These are phyloP conservation scores for Eriocheir sinensis DNA, from an alignment of 1,140 invertebrate species.

Conservation along the genomic window DNA sequence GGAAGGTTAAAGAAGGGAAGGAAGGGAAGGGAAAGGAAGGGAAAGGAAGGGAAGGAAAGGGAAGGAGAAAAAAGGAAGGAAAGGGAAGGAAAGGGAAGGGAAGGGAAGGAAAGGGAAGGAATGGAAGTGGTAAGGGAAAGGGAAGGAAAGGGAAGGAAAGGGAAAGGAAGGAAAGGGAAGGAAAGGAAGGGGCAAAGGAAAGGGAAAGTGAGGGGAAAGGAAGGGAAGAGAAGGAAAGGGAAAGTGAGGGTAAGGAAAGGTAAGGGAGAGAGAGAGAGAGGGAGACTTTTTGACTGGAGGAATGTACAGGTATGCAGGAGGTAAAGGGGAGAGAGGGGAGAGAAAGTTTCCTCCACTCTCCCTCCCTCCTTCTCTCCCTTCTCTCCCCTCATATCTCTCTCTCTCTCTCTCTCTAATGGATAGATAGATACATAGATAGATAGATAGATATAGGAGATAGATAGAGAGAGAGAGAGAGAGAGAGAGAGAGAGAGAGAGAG, in stretches of 20 bases:
- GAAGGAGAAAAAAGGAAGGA: background rate
- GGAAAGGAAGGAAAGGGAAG: too few relatives aligned
- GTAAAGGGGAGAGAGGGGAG: background rate
- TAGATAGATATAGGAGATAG: too few relatives aligned
- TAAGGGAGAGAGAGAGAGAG: background rate
- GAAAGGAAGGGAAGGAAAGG: background rate
- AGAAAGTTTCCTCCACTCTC: background rate
- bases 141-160: background rate
- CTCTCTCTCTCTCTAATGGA: background rate
- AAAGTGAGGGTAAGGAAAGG: too few relatives aligned
- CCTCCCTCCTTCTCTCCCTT: background rate
- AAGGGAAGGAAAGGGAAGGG: background rate
- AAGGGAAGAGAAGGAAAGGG: too few relatives aligned
- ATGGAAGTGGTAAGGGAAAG: background rate
- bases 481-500: slow-evolving; percentile 43
- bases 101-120: background rate
- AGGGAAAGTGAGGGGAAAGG: too few relatives aligned
- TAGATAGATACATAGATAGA: background rate
- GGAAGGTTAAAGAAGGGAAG: background rate
- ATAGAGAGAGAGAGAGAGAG: slow-evolving; percentile 43
- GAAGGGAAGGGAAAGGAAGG: background rate
- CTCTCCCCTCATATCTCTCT: background rate
- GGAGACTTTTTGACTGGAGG: background rate
- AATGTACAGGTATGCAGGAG: background rate
- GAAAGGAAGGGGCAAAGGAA: too few relatives aligned